phyloP scores from a whole-genome alignment of 2,113 vertebrate genomes.

The Phrynosoma blainvillii region DNA sequence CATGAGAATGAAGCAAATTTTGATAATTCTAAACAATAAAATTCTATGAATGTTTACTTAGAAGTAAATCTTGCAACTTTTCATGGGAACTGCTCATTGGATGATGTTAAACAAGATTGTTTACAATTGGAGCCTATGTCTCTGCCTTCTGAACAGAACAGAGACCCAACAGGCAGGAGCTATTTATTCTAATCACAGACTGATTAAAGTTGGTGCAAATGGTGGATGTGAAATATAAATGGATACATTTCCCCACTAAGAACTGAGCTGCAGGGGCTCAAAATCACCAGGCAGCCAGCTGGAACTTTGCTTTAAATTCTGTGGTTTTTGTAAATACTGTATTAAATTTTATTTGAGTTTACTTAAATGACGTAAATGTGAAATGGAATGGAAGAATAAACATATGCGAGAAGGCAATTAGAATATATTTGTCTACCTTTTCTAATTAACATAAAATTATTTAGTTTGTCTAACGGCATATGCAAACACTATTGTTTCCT shows the following conservation, averaged over 20 bases:
- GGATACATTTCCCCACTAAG: background rate
- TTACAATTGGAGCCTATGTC: background rate
- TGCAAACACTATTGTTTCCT: background rate
- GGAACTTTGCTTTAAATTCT: background rate
- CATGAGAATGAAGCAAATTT: background rate
- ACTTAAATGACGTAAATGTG: background rate
- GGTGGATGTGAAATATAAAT: background rate
- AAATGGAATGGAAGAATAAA: background rate
- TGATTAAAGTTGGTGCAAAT: background rate
- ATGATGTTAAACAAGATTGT: background rate
- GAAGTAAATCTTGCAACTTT: background rate
- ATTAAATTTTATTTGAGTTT: background rate
- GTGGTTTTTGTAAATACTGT: background rate
- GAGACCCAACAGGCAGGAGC: background rate
- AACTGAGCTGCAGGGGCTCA: background rate
- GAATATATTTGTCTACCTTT: background rate
- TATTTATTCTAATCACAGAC: background rate
- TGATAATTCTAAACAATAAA: background rate
- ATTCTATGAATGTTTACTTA: background rate
- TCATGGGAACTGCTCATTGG: background rate
- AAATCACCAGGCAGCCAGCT: background rate
- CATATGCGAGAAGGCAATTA: background rate
- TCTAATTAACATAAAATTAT: background rate
- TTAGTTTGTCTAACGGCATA: background rate
- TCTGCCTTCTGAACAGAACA: constrained; percentile 6